Evolutionary conservation across 2,888 invertebrate genomes (phyloP).

Genomic region (Drosophila robusta): DNA sequence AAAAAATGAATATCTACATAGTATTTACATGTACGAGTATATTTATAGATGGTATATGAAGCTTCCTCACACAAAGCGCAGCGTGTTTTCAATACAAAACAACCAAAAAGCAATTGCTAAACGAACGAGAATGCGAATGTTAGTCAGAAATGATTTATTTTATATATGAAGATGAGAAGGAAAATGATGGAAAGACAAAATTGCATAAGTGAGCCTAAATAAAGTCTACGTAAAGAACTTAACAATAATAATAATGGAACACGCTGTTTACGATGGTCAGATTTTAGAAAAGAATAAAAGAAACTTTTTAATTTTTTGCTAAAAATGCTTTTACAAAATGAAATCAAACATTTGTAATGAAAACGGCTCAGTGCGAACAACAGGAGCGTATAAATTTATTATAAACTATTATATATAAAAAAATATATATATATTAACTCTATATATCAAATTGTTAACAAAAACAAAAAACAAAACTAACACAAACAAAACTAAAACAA

Average conservation of each 20-base stretch:
- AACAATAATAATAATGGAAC: constrained; percentile 44
- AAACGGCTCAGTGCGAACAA: constrained; percentile 40
- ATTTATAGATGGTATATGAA: constrained; percentile 78
- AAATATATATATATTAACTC: constrained; percentile 51
- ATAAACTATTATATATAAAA: constrained; percentile 59
- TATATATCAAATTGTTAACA: constrained; percentile 78
- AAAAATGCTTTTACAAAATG: constrained; percentile 82
- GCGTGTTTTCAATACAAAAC: constrained; percentile 45
- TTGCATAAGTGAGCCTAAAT: constrained; percentile 20
- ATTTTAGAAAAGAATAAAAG: constrained; percentile 61
- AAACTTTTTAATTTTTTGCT: constrained; percentile 80
- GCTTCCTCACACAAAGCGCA: constrained; percentile 71
- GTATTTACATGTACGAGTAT: constrained; percentile 69
- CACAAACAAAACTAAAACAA: constrained; percentile 37
- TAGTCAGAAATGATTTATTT: constrained; percentile 70
- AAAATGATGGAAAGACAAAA: constrained; percentile 19
- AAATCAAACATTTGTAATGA: constrained; percentile 49
- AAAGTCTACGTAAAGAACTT: constrained; percentile 34
- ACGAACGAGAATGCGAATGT: constrained; percentile 28
- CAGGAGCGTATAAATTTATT: constrained; percentile 69
- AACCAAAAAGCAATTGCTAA: constrained; percentile 24
- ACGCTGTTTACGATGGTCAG: constrained; percentile 54
- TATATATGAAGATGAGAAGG: constrained; percentile 53
- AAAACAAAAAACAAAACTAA: constrained; percentile 37
- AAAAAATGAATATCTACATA: constrained; percentile 53